phyloP scores from a whole-genome alignment of 2,113 vertebrate species.

The Leucopsar rothschildi region DNA sequence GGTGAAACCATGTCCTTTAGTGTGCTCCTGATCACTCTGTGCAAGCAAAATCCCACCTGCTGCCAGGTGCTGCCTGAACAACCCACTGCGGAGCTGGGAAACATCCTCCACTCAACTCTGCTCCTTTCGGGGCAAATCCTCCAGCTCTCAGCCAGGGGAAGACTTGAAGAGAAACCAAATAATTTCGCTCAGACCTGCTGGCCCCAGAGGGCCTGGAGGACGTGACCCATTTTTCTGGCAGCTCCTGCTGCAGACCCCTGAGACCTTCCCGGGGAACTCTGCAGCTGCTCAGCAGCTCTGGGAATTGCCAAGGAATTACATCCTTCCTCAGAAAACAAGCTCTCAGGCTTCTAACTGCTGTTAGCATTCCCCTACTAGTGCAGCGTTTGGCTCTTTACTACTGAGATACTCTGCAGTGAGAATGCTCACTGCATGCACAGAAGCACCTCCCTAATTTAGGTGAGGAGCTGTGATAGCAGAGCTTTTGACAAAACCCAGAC shows the following conservation, averaged over 20 bases:
- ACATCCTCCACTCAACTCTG: background rate
- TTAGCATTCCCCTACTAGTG: background rate
- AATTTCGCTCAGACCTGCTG: background rate
- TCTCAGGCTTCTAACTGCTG: background rate
- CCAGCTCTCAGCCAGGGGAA: background rate
- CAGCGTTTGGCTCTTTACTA: background rate
- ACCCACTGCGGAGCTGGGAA: fast-evolving
- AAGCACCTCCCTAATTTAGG: background rate
- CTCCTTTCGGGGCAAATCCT: background rate
- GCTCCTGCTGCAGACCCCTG: background rate
- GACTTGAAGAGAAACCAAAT: background rate
- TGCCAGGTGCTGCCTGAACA: background rate
- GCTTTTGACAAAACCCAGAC: background rate
- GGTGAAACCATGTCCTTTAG: background rate
- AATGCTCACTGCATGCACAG: background rate
- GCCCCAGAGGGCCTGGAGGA: background rate
- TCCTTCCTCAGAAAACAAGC: background rate
- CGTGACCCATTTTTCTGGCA: background rate
- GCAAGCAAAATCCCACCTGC: background rate
- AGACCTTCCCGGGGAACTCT: background rate
- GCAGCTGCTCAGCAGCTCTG: background rate
- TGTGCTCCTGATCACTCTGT: background rate
- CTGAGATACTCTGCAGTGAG: background rate
- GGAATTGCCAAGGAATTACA: background rate
- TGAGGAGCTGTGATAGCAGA: background rate